Percentiles rank a stretch among this genome's conserved stretches.
These are phyloP conservation scores for Uloborus diversus DNA, from an alignment of 1,140 invertebrate species.

Conservation along the genomic window DNA sequence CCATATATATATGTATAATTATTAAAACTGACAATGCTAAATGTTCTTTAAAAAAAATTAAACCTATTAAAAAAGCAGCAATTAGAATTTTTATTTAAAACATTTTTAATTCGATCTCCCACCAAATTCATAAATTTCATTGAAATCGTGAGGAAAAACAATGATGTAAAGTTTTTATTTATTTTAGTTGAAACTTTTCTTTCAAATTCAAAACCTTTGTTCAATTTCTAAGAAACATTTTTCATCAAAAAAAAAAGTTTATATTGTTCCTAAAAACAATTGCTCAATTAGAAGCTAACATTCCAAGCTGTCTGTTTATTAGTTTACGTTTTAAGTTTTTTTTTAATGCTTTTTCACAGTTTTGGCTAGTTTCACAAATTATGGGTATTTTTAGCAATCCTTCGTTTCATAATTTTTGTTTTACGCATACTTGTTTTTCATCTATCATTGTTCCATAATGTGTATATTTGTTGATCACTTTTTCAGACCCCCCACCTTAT, in stretches of 20 bases:
- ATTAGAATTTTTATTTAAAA: background rate
- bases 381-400: slow-evolving; percentile 16
- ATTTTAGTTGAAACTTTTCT: background rate
- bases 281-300: slow-evolving; percentile 1
- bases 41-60: background rate
- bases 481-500: slow-evolving; percentile 53
- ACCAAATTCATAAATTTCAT: background rate
- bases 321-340: background rate
- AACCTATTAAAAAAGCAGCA: background rate
- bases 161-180: background rate
- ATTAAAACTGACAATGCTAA: background rate
- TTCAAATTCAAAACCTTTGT: background rate
- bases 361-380: background rate
- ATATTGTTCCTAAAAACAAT: background rate
- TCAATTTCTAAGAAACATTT: background rate
- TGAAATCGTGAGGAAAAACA: background rate
- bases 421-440: slow-evolving; percentile 37
- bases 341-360: background rate
- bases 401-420: slow-evolving; percentile 26
- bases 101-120: background rate
- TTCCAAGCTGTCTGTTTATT: slow-evolving; percentile 4
- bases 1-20: too few relatives aligned
- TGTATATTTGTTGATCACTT: slow-evolving; percentile 51
- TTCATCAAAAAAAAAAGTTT: background rate
- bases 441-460: slow-evolving; percentile 47